Evolutionary conservation across 2,113 vertebrate genomes (phyloP).

Genomic region (Hippolais icterina): DNA sequence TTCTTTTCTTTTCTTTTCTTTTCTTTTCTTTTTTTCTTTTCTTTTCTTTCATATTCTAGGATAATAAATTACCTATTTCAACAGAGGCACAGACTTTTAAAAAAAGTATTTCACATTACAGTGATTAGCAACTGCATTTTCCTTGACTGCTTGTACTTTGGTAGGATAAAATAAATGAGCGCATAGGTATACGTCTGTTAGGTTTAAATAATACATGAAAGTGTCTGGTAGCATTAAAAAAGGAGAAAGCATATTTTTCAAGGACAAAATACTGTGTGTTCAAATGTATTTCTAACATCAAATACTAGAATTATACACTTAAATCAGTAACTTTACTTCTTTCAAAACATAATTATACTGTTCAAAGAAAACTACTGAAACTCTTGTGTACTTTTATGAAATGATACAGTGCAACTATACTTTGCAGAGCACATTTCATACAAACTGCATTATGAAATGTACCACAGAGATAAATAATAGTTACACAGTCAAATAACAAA

Average conservation of each 20-base stretch:
- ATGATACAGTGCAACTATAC: not conserved
- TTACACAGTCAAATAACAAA: constrained; percentile 29
- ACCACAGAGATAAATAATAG: constrained; percentile 31
- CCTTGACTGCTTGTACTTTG: not conserved
- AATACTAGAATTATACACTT: not conserved
- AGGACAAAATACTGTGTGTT: constrained; percentile 1
- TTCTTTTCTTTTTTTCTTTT: not conserved
- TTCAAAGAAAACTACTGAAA: constrained; percentile 29
- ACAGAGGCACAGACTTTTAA: not conserved
- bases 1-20: no score
- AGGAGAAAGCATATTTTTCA: not conserved
- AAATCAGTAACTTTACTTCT: constrained; percentile 1
- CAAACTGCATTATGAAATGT: not conserved
- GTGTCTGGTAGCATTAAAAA: not conserved
- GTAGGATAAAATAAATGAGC: constrained; percentile 6
- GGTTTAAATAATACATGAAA: constrained; percentile 41
- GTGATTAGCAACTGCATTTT: constrained; percentile 2
- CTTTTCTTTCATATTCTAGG: not conserved
- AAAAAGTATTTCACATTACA: not conserved
- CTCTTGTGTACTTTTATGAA: constrained; percentile 23
- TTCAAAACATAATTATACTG: constrained; percentile 45
- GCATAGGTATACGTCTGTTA: not conserved
- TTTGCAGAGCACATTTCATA: not conserved
- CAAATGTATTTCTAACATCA: not conserved
- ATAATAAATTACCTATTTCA: not conserved